Percentiles rank a stretch among this genome's conserved stretches.
Evolutionary conservation across 2,113 vertebrate genomes (phyloP).

Genomic region (Oryctolagus cuniculus): DNA sequence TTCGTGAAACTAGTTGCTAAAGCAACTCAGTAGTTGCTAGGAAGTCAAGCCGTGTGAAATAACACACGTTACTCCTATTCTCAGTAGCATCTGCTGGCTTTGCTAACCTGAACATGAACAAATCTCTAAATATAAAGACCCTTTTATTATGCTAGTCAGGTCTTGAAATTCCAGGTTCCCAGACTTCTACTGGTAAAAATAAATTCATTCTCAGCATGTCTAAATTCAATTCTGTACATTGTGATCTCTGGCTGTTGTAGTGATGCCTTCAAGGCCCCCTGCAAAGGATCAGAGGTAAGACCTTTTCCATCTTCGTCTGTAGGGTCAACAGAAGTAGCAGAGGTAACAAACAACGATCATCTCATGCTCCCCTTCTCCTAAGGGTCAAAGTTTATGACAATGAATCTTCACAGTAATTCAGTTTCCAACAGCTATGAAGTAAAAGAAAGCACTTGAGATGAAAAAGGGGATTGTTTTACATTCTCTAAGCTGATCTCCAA

Average conservation of each 20-base stretch:
- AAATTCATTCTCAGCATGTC: constrained; percentile 53
- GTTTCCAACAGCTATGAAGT: not conserved
- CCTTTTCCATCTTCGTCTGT: constrained; percentile 4
- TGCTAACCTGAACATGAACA: constrained; percentile 62
- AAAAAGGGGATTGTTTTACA: not conserved
- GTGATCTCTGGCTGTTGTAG: not conserved
- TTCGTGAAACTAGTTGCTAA: constrained; percentile 65
- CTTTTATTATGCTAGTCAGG: constrained; percentile 56
- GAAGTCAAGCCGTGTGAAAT: constrained; percentile 70
- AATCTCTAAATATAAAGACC: constrained; percentile 59
- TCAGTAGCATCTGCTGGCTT: constrained; percentile 57
- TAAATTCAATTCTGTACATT: constrained; percentile 44
- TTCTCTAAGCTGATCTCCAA: constrained; percentile 26
- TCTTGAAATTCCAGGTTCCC: constrained; percentile 70
- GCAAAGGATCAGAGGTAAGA: not conserved
- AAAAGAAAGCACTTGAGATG: constrained; percentile 4
- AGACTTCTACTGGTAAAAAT: constrained; percentile 54
- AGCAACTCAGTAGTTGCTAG: constrained; percentile 68
- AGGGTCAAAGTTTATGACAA: constrained; percentile 38
- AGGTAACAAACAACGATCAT: constrained; percentile 48
- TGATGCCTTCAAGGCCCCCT: constrained; percentile 7
- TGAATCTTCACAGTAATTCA: constrained; percentile 24
- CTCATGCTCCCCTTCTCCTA: not conserved
- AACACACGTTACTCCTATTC: constrained; percentile 18
- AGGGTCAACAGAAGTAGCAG: constrained; percentile 7